phyloP scores from a whole-genome alignment of 2,797 vertebrate genomes.

The Dicrostonyx torquatus region DNA sequence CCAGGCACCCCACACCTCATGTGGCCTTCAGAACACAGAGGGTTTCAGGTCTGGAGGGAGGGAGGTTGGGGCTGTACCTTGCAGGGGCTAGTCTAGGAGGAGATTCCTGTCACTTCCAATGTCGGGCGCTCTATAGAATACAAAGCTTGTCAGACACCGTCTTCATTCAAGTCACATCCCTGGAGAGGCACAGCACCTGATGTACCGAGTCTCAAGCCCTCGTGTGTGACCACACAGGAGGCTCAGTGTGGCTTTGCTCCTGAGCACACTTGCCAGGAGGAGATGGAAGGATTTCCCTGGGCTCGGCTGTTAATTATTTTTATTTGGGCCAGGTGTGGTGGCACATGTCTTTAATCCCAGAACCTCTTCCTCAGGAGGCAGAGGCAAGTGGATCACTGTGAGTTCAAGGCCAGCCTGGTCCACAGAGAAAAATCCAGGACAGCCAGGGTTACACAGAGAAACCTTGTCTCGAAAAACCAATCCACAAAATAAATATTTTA shows the following conservation, averaged over 20 bases:
- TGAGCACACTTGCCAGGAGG: accelerated
- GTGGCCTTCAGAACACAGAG: not conserved
- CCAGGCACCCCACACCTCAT: not conserved
- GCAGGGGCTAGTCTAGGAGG: not conserved
- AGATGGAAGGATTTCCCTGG: not conserved
- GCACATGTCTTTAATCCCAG: not conserved
- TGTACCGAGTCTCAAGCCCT: accelerated
- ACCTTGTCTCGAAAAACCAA: not conserved
- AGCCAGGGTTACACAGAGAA: not conserved
- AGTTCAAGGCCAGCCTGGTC: not conserved
- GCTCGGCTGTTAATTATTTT: not conserved
- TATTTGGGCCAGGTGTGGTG: not conserved
- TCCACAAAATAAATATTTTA: not conserved
- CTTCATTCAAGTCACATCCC: accelerated
- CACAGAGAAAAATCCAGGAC: not conserved
- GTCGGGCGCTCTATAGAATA: not conserved
- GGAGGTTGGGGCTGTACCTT: not conserved
- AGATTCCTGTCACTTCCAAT: not conserved
- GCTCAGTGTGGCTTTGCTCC: not conserved
- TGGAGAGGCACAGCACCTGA: accelerated
- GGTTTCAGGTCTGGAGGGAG: not conserved
- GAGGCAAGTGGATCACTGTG: not conserved
- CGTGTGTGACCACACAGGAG: not conserved
- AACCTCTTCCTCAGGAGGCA: not conserved
- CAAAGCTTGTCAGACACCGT: too few species aligned